phyloP scores from a whole-genome alignment of 1,140 invertebrate species.

The Babylonia areolata region DNA sequence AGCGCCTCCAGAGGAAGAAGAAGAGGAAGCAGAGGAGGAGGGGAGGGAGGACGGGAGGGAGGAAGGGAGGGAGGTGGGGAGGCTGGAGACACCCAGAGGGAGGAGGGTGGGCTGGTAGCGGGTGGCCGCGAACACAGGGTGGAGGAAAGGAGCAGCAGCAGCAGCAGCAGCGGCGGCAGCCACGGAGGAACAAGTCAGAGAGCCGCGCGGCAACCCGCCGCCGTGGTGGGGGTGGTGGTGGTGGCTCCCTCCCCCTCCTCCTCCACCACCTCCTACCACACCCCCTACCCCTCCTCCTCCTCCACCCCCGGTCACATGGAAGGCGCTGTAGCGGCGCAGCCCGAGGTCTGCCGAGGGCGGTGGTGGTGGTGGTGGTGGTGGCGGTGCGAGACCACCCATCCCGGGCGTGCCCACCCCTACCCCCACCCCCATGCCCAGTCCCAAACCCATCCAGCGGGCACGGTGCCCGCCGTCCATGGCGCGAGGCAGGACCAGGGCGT shows the following conservation, averaged over 20 bases:
- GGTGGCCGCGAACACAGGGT: constrained; percentile 15
- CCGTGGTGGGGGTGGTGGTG: too few species aligned
- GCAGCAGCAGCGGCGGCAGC: too few species aligned
- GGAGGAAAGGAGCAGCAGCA: constrained; percentile 29
- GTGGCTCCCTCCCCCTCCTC: too few species aligned
- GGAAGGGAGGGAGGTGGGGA: not conserved
- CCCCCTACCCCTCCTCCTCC: not conserved
- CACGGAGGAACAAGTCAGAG: not conserved
- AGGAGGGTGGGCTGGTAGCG: constrained; percentile 16
- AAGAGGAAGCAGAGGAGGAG: not conserved
- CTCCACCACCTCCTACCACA: not conserved
- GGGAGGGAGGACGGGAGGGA: not conserved
- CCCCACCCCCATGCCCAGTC: not conserved
- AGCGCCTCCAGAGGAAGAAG: not conserved
- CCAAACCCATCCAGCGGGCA: constrained; percentile 21
- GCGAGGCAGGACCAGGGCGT: not conserved
- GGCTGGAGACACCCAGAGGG: constrained; percentile 9
- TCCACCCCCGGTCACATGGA: not conserved
- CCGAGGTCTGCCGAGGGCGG: not conserved
- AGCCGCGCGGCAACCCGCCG: not conserved
- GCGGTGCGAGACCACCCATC: not conserved
- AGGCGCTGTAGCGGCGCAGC: constrained; percentile 30
- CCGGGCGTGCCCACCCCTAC: not conserved
- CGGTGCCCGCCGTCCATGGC: not conserved
- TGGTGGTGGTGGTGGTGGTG: too few species aligned